phyloP scores from a whole-genome alignment of 1,140 invertebrate genomes.

The Drosophila ficusphila region DNA sequence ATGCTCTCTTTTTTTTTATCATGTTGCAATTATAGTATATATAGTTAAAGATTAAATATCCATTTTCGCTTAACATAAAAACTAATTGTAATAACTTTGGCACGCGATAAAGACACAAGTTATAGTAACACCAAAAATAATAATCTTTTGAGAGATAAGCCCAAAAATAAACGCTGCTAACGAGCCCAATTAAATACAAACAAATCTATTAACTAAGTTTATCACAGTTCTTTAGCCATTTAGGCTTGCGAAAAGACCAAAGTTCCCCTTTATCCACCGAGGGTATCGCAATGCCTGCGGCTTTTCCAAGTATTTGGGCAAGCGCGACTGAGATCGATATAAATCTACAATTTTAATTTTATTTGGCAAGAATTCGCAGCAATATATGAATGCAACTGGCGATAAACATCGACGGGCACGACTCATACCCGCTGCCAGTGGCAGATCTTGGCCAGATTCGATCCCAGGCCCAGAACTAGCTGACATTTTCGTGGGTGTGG shows the following conservation, averaged over 20 bases:
- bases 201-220: not conserved
- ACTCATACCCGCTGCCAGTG: conserved; percentile 45
- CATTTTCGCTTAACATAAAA: too few relatives aligned
- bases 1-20: not conserved
- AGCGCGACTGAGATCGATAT: conserved; percentile 58
- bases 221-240: not conserved
- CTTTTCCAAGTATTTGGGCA: conserved; percentile 43
- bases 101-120: too few relatives aligned
- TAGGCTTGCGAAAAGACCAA: conserved; percentile 1
- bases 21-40: too few relatives aligned
- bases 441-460: conserved; percentile 69
- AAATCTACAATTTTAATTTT: conserved; percentile 80
- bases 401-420: conserved; percentile 77
- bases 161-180: not conserved
- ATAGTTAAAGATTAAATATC: too few relatives aligned
- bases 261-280: conserved; percentile 2
- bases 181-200: not conserved
- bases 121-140: too few relatives aligned
- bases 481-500: conserved; percentile 75
- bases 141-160: not conserved
- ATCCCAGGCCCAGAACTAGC: conserved; percentile 19
- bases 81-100: too few relatives aligned
- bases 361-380: conserved; percentile 56
- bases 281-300: conserved; percentile 29
- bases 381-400: conserved; percentile 51